Evolutionary conservation across 2,113 vertebrate genomes (phyloP).

Genomic region (Cephalopholis sonnerati): DNA sequence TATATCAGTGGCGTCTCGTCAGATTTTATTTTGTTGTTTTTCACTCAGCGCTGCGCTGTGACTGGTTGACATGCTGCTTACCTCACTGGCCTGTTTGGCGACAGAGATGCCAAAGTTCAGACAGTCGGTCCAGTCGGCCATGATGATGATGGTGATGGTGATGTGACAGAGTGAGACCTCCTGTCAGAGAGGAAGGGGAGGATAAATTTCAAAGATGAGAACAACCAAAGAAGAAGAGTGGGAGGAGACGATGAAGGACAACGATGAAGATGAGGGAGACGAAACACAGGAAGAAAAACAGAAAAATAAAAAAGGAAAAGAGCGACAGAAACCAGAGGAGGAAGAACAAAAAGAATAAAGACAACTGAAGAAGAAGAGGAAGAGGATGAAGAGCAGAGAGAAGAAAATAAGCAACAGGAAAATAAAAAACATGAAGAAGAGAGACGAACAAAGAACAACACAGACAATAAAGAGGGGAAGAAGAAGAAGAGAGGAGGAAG

Average conservation of each 20-base stretch:
- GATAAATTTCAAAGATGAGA: no score
- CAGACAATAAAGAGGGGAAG: no score
- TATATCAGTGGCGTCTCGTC: no score
- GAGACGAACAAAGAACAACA: no score
- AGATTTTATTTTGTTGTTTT: not conserved
- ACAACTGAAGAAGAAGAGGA: no score
- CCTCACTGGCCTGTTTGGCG: conserved; percentile 57
- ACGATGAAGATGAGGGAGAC: not conserved
- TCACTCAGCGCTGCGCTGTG: not conserved
- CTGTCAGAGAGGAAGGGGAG: not conserved
- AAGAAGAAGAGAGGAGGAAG: no score
- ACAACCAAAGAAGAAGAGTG: no score
- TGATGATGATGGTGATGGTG: not conserved
- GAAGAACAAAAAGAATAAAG: not conserved
- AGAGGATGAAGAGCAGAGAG: no score
- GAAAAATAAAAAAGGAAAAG: not conserved
- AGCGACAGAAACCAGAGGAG: not conserved
- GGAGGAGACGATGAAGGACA: not conserved
- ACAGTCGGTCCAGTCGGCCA: conserved; percentile 64
- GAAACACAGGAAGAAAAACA: no score
- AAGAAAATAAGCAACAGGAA: no score
- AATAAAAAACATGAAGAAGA: not conserved
- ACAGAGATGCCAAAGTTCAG: conserved; percentile 60
- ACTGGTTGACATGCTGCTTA: conserved; percentile 19
- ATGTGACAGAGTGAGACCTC: not conserved